Percentiles rank a stretch among this genome's conserved stretches.
Conservation (phyloP, 2,888 invertebrate species). For the Nyleta sp. region DNA sequence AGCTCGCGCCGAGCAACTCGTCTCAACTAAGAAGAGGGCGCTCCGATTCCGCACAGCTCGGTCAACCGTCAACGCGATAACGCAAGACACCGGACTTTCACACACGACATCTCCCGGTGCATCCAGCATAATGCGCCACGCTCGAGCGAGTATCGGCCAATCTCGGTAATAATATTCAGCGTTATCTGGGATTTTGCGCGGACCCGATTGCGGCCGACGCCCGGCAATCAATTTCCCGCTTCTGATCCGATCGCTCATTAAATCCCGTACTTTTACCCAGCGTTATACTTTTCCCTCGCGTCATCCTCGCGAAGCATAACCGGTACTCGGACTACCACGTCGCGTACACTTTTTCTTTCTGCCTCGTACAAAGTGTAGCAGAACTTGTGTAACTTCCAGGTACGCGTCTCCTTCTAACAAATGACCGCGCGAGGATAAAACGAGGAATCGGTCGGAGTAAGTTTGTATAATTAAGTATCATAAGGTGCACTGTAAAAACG, state of each 20-base stretch:
- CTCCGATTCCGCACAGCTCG: conserved; percentile 23
- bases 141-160: conserved; percentile 31
- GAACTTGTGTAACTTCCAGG: too few relatives aligned
- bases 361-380: neutral
- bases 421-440: too few relatives aligned
- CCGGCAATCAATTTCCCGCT: conserved; percentile 31
- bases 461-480: neutral
- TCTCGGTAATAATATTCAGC: conserved; percentile 23
- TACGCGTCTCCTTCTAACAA: too few relatives aligned
- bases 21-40: conserved; percentile 23
- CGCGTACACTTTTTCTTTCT: neutral
- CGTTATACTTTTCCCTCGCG: conserved; percentile 7
- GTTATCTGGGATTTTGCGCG: conserved; percentile 21
- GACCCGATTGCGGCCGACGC: conserved; percentile 14
- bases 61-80: conserved; percentile 45
- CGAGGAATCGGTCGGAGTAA: too few relatives aligned
- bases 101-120: conserved; percentile 20
- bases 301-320: neutral
- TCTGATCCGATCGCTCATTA: conserved; percentile 22
- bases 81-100: conserved; percentile 35
- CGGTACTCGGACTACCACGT: conserved; percentile 16
- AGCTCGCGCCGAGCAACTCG: conserved; percentile 34
- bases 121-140: conserved; percentile 19
- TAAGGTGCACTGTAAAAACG: too few relatives aligned
- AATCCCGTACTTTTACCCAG: conserved; percentile 18